Evolutionary conservation across 30 jellyfish, hydroid and myxozoan genomes (phyloP).

Genomic region (Turritopsis rubra): DNA sequence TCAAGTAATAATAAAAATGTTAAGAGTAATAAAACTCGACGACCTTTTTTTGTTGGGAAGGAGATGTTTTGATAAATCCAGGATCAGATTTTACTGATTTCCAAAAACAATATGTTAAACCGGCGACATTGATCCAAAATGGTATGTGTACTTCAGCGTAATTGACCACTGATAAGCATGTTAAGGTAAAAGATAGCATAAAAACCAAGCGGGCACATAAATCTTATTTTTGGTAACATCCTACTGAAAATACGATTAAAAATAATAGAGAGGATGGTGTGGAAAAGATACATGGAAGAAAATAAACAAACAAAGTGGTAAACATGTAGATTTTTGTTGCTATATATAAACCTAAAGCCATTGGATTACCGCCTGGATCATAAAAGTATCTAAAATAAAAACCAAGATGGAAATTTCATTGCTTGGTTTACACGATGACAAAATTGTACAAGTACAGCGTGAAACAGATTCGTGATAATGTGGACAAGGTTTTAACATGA

Average conservation of each 20-base stretch:
- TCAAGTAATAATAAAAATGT: no score
- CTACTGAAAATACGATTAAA: background rate
- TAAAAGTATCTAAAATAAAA: slow-evolving; percentile 43
- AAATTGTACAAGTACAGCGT: background rate
- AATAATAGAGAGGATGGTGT: no score
- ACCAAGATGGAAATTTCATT: background rate
- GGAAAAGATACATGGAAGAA: slow-evolving; percentile 94
- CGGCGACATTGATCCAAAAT: slow-evolving; percentile 55
- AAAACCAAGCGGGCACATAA: background rate
- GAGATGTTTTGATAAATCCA: slow-evolving; percentile 64
- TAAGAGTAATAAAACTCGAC: background rate
- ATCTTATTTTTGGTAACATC: background rate
- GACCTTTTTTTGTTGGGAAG: slow-evolving; percentile 81
- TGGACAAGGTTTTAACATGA: no score
- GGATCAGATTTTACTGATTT: slow-evolving; percentile 79
- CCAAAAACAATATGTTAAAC: slow-evolving; percentile 57
- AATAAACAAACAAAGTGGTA: slow-evolving; percentile 69
- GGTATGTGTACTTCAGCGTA: slow-evolving; percentile 24
- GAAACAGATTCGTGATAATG: no score
- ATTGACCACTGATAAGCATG: slow-evolving; percentile 25
- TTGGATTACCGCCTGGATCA: slow-evolving; percentile 68
- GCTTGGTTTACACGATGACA: background rate
- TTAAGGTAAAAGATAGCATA: slow-evolving; percentile 29
- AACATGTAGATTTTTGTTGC: slow-evolving; percentile 85
- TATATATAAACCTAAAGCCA: slow-evolving; percentile 85